A percentile compares a stretch with the other conserved stretches of the same genome.
These are phyloP conservation scores for Prunella strophiata DNA, from an alignment of 2,797 vertebrate genomes.

Conservation along the genomic window DNA sequence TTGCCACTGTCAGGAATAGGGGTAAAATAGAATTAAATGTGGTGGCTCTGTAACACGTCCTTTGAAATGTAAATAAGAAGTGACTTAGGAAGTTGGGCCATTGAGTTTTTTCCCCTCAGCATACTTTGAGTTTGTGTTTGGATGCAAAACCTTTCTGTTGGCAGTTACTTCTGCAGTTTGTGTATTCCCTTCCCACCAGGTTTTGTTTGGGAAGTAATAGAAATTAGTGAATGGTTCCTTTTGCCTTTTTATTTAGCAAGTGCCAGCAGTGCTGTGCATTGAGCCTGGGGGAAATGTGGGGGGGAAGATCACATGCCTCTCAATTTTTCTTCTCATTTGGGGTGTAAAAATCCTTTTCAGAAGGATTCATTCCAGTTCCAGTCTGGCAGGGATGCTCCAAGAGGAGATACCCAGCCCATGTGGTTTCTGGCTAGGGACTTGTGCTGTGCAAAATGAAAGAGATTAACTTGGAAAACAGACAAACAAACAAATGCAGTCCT, in stretches of 20 bases:
- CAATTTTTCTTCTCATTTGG: constrained; percentile 37
- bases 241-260: constrained; percentile 42
- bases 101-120: background rate
- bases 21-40: background rate
- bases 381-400: constrained; percentile 12
- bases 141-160: constrained; percentile 27
- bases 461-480: background rate
- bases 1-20: background rate
- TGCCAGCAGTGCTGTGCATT: constrained; percentile 19
- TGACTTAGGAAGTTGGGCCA: constrained; percentile 17
- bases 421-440: constrained; percentile 19
- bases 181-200: constrained; percentile 35
- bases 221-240: constrained; percentile 47
- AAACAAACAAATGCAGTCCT: background rate
- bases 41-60: background rate
- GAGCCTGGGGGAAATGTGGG: background rate
- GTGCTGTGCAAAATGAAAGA: background rate
- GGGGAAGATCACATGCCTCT: constrained; percentile 1
- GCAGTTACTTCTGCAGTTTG: background rate
- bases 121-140: background rate
- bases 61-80: constrained; percentile 16
- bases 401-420: background rate
- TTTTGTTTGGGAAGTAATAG: constrained; percentile 47
- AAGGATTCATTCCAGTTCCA: background rate
- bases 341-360: constrained; percentile 28